Evolutionary conservation across 2,113 vertebrate species (phyloP).

Genomic region (Alethe diademata): DNA sequence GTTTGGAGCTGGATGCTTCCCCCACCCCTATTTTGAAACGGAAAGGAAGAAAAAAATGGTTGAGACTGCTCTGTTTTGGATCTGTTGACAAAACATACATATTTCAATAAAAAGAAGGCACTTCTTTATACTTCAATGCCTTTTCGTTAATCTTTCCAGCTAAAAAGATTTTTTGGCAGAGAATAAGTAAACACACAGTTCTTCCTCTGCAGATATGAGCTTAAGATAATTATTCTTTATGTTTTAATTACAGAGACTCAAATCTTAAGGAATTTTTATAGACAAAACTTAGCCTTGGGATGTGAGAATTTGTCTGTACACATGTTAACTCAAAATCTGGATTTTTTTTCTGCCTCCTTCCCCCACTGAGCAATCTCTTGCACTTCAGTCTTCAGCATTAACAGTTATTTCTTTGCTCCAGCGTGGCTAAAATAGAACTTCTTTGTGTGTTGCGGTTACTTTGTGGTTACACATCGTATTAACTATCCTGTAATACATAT

Average conservation of each 20-base stretch:
- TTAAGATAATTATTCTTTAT: constrained; percentile 4
- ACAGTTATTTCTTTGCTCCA: not conserved
- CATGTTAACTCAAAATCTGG: not conserved
- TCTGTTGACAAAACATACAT: not conserved
- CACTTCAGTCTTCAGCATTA: not conserved
- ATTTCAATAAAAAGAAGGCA: not conserved
- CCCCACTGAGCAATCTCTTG: not conserved
- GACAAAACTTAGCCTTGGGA: constrained; percentile 23
- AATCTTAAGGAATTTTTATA: not conserved
- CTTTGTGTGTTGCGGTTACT: not conserved
- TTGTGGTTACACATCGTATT: not conserved
- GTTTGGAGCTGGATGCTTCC: not conserved
- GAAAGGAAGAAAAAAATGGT: not conserved
- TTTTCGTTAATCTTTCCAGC: not conserved
- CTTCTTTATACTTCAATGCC: not conserved
- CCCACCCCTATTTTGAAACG: not conserved
- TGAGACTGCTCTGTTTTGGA: not conserved
- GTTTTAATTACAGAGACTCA: constrained; percentile 13
- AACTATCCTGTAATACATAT: not conserved
- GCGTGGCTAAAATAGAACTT: constrained; percentile 23
- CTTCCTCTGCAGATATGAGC: constrained; percentile 26
- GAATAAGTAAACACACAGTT: constrained; percentile 1
- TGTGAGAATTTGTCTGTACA: not conserved
- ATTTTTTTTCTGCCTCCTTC: not conserved
- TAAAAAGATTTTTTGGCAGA: constrained; percentile 20